Evolutionary conservation across 2,113 vertebrate species (phyloP).

Genomic region (Gallinago paraguaiae): DNA sequence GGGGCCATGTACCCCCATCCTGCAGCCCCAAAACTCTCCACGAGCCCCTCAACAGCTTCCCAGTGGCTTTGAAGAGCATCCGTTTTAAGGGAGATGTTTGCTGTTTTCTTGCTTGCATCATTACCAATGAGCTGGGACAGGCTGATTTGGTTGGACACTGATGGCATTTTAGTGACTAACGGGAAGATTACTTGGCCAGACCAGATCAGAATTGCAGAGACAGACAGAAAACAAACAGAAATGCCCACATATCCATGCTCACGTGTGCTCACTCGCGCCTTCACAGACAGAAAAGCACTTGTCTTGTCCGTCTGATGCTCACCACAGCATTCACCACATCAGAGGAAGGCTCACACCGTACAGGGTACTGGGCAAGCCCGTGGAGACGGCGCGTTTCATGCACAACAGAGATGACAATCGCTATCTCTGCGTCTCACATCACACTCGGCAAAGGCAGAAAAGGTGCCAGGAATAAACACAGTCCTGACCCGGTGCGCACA

Average conservation of each 20-base stretch:
- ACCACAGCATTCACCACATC: not conserved
- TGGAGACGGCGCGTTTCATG: fast-evolving
- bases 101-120: not conserved
- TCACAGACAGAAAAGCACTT: not conserved
- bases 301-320: not conserved
- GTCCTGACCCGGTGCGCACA: fast-evolving
- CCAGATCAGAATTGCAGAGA: not conserved
- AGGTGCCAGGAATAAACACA: not conserved
- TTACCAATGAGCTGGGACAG: not conserved
- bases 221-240: slow-evolving; percentile 24
- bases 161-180: not conserved
- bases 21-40: not conserved
- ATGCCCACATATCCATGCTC: not conserved
- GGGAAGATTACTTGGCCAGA: not conserved
- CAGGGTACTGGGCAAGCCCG: fast-evolving
- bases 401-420: not conserved
- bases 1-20: fast-evolving
- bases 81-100: not conserved
- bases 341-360: fast-evolving
- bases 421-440: not conserved
- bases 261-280: fast-evolving
- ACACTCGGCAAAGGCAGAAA: not conserved
- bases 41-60: not conserved
- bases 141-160: not conserved
- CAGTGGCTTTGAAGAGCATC: not conserved